Base-by-base conservation (phyloP, 1,140 invertebrate genomes). In the Achatina immaculata region DNA sequence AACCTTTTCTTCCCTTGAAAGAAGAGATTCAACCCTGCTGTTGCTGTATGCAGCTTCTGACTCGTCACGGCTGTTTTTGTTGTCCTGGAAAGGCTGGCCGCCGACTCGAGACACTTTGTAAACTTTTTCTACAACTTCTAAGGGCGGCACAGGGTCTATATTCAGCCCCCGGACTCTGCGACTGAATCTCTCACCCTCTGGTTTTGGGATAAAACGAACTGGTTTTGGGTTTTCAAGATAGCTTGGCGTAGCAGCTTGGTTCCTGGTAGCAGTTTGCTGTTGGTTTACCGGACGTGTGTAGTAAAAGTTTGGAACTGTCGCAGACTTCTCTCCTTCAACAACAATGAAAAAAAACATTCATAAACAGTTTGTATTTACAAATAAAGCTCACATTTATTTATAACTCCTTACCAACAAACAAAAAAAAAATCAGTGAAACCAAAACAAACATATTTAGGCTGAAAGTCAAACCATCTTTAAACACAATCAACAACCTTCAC, bases 111-210 rank as follows among this genome's bases (percentile, higher is more conserved):
- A 66, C 40, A 62, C 3, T 38, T 68, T 66, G 76, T 42, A 78
- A 36, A 78, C 78, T 58, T 80, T 80, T 62, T 87, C 86, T 36
- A 86, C 83, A 11, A 81, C 34, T 71, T 88, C 85, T 69, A 87
- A 68, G 31, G 85, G 79, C 6, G 84, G 66, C 16, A 69, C 68
- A 28, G 78, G 34, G 40, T 86, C 86, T 16, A 82, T 83, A 0
- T 87, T 83, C 34, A 86, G 74, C 0, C 89, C 88, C 40, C 86
- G 82, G 3, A 88, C 82, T 55, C 88, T 80, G 16, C 88, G 85
- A 82, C 88, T 90, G 42, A 76, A 84, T n/a, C 89, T 81, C 7
- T 81, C 43, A 36, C 65, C 74, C 40, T 80, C 80, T 28, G 82
- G 84, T 74, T 71, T 40, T 16, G 66, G 75, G 11, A 74, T 76